Evolutionary conservation across 2,888 invertebrate species (phyloP), one percentile per base, ranked within the genome.

Genomic region (Dioctria rufipes): DNA sequence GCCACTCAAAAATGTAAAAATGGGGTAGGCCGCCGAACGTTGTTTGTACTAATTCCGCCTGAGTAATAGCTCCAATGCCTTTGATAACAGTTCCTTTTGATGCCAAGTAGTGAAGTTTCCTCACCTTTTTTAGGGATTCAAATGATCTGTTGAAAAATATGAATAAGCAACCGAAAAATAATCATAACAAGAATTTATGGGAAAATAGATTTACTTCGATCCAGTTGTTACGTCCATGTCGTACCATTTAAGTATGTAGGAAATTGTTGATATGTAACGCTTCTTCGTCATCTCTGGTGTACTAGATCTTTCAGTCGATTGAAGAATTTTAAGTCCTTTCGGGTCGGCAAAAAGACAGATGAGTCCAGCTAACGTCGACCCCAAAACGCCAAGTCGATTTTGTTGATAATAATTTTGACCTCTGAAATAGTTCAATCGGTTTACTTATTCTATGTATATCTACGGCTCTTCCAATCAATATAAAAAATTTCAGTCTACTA

Each of bases 171-270:
- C n/a, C n/a, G n/a, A n/a, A n/a, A n/a, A n/a, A n/a, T n/a, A n/a
- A n/a, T n/a, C n/a, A n/a, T n/a, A n/a, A n/a, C n/a, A n/a, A n/a
- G n/a, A n/a, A n/a, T n/a, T n/a, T n/a, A n/a, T n/a, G n/a, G n/a
- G n/a, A n/a, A n/a, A 42, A 49, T 13, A 3, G 37, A 65, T 11
- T 80, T 87, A 93, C 93, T 87, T 88, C 75, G 91, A 91, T 9
- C 91, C 91, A 2, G 92, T 92, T 83, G 91, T 91, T 42, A 95
- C 91, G 79, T 94, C 92, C 49, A 92, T 89, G 80, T 92, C 91
- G 86, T 95, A 95, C 96, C 96, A 96, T 3, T 92, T 87, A 25
- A 92, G 87, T 83, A 94, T 92, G 85, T 96, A 95, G 4, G 93
- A 89, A 63, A 94, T 87, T 0, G 96, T 96, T 3, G 93, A 91